Evolutionary conservation across 1,140 invertebrate genomes (phyloP), one percentile per base, ranked within the genome.

Genomic region (Sarcophaga bullata): DNA sequence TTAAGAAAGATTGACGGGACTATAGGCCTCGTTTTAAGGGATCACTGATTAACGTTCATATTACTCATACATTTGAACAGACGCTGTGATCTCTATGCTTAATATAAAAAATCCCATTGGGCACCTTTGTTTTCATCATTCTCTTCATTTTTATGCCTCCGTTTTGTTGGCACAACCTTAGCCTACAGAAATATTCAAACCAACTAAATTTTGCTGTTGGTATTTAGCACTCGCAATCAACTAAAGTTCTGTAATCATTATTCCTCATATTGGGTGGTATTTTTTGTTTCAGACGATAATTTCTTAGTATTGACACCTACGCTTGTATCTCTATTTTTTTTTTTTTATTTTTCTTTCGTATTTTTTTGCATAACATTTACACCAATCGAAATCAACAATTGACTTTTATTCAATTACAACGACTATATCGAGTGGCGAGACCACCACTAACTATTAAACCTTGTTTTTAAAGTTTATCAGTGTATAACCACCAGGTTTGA

Each of bases 261-360:
- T 82, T 82, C 47, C 15, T 78, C 54, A 62, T 78, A 80, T 82
- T 80, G 75, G 76, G 82, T 82, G 82, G 82, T 17, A 82, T 82
- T 80, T 82, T 78, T 82, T 73, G 75, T 72, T 82, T 78, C 37
- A 50, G 15, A 50, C 49, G 75, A 78, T 78, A 80, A 82, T 50
- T 82, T 82, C 75, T 49, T 72, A 48, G 62, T 76, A 82, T 80
- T 82, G 58, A 80, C 82, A 82, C 82, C 82, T 80, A 82, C 82
- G 25, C 75, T 78, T 10, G 17, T 17, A 13, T n/a, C 6, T 75
- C 8, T 0, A 25, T 19, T n/a, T 73, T 25, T n/a, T 58, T 58
- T 58, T 58, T n/a, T n/a, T 1, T 58, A n/a, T 58, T n/a, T 58
- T 58, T 58, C 15, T 58, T 58, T 58, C 15, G 11, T n/a, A 37